These are phyloP conservation scores for Mythimna impura DNA, from an alignment of 2,888 invertebrate genomes.

Conservation along the genomic window DNA sequence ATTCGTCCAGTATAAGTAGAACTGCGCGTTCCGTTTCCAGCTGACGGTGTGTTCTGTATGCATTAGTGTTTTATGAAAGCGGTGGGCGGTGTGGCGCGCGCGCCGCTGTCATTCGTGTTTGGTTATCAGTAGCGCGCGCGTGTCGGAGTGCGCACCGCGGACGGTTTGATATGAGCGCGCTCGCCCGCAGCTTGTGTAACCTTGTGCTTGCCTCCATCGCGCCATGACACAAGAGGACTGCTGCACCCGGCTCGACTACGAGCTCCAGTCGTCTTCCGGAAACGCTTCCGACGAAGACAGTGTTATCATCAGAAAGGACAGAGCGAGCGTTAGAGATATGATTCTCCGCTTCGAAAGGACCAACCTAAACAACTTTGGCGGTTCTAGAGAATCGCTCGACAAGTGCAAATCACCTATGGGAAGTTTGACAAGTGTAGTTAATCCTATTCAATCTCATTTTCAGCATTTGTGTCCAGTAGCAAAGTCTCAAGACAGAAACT, in stretches of 20 bases:
- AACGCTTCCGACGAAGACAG: constrained; percentile 82
- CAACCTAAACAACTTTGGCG: constrained; percentile 74
- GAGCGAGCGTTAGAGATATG: constrained; percentile 84
- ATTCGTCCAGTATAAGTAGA: constrained; percentile 59
- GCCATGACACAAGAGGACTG: constrained; percentile 86
- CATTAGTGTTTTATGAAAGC: constrained; percentile 59
- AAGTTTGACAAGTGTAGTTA: constrained; percentile 84
- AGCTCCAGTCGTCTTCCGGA: constrained; percentile 77
- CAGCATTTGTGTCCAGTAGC: constrained; percentile 82
- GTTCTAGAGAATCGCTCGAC: constrained; percentile 82
- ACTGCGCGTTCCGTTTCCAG: constrained; percentile 62
- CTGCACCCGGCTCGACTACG: constrained; percentile 78
- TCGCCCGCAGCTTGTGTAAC: constrained; percentile 79
- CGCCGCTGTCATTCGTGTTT: constrained; percentile 79
- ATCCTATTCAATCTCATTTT: constrained; percentile 83
- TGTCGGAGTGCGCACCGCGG: constrained; percentile 78
- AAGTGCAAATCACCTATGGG: constrained; percentile 81
- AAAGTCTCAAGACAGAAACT: constrained; percentile 84
- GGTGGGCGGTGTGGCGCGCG: constrained; percentile 74
- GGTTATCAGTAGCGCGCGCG: constrained; percentile 78
- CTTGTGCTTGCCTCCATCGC: constrained; percentile 71
- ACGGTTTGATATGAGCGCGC: constrained; percentile 83
- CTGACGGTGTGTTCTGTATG: constrained; percentile 50
- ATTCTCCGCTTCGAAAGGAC: constrained; percentile 86
- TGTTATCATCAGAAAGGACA: constrained; percentile 81